Conservation (phyloP, 2,888 invertebrate species). For the Eumacrocentrus americanus region DNA sequence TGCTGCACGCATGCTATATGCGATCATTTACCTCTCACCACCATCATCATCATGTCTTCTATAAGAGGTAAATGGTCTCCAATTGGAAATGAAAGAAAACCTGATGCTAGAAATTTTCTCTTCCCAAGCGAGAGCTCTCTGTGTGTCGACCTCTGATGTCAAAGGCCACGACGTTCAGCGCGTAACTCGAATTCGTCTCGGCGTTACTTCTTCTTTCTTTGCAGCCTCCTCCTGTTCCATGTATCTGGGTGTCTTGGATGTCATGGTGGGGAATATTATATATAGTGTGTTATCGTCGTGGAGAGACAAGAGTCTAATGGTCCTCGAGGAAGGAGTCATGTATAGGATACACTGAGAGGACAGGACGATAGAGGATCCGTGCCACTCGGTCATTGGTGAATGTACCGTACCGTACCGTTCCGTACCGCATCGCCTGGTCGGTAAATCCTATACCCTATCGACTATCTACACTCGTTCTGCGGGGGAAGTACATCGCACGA, state of each 20-base stretch:
- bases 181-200: conserved; percentile 24
- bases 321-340: too few relatives aligned
- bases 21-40: too few relatives aligned
- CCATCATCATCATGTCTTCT: too few relatives aligned
- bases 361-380: conserved; percentile 52
- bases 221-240: background rate
- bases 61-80: too few relatives aligned
- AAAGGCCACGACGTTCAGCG: conserved; percentile 27
- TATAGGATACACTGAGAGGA: too few relatives aligned
- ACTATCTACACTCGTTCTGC: conserved; percentile 20
- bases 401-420: conserved; percentile 52
- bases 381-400: conserved; percentile 61
- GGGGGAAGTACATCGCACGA: too few relatives aligned
- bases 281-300: too few relatives aligned
- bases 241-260: too few relatives aligned
- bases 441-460: conserved; percentile 31
- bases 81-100: too few relatives aligned
- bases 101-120: too few relatives aligned
- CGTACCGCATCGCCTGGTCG: conserved; percentile 42
- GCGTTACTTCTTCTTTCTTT: conserved; percentile 10
- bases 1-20: background rate
- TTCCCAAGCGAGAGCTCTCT: background rate
- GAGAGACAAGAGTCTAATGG: too few relatives aligned
- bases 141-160: conserved; percentile 22
- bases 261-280: too few relatives aligned